A percentile compares a stretch with the other conserved stretches of the same genome.
Conservation (phyloP, 2,888 invertebrate species). For the Silvanus unidentatus region DNA sequence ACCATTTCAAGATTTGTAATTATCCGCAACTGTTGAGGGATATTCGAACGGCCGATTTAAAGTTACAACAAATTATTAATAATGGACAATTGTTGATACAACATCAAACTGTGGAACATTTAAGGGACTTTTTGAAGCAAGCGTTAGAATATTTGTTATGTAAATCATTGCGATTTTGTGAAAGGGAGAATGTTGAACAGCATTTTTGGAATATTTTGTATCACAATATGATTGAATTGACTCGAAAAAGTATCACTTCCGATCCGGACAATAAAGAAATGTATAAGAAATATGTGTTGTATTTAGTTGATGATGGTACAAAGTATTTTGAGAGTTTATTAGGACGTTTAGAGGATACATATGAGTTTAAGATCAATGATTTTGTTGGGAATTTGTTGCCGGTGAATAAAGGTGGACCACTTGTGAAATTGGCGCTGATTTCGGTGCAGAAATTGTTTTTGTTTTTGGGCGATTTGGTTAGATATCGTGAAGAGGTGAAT, state of each 20-base stretch:
- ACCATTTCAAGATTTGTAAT: slow-evolving; percentile 57
- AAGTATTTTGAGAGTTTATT: slow-evolving; percentile 72
- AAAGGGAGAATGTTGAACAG: slow-evolving; percentile 80
- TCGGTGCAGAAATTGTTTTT: slow-evolving; percentile 84
- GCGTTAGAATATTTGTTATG: slow-evolving; percentile 63
- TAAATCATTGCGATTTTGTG: slow-evolving; percentile 80
- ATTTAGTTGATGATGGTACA: slow-evolving; percentile 70
- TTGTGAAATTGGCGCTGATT: slow-evolving; percentile 69
- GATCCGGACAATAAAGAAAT: slow-evolving; percentile 58
- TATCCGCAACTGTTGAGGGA: slow-evolving; percentile 59
- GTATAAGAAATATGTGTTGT: slow-evolving; percentile 59
- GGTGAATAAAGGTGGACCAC: slow-evolving; percentile 59
- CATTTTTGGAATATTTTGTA: slow-evolving; percentile 89
- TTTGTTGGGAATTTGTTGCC: slow-evolving; percentile 55
- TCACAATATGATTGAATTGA: slow-evolving; percentile 79
- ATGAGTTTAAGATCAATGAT: slow-evolving; percentile 65
- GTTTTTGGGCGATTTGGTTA: slow-evolving; percentile 85
- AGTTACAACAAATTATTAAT: slow-evolving; percentile 59
- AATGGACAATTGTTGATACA: slow-evolving; percentile 56
- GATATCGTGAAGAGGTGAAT: slow-evolving; percentile 82
- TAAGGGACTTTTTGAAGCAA: slow-evolving; percentile 60
- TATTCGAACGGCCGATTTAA: slow-evolving; percentile 62
- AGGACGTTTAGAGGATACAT: slow-evolving; percentile 65
- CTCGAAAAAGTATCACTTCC: slow-evolving; percentile 63
- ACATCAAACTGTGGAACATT: slow-evolving; percentile 61